Evolutionary conservation across 2,888 invertebrate species (phyloP), one percentile per base, ranked within the genome.

Genomic region (Lasioglossum figueresi): DNA sequence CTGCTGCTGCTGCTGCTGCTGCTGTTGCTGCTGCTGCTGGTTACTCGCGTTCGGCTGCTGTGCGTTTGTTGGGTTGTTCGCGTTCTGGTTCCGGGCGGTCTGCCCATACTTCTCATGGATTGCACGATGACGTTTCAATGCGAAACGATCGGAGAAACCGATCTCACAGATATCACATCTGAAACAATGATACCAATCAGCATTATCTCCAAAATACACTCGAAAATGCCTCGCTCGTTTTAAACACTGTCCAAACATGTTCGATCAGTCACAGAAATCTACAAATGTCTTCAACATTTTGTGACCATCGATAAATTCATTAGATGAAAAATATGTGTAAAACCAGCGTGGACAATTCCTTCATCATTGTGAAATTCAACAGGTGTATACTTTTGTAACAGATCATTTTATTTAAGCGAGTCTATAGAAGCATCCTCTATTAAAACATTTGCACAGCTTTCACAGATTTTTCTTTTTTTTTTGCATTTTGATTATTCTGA

Each of bases 151-250:
- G 43, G 98, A 98, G 94, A 98, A 98, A 78, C 98, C 98, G 70
- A 98, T 98, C 86, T 98, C 98, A 94, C 98, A 98, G 79, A 97
- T 97, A 89, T 98, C 98, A 95, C 98, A 98, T 94, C 98, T 97
- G 92, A 94, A 95, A 79, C 37, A 14, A 59, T 52, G 37, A 45
- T 37, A 37, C 4, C 10, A n/a, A 40, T 70, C 37, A 40, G 40
- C 1, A 40, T n/a, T 37, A n/a, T n/a, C 4, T 70, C 34, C 23
- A n/a, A 56, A 56, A 56, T 56, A n/a, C 12, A 56, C n/a, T 27
- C 4, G 10, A n/a, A n/a, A n/a, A n/a, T 56, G n/a, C 12, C n/a
- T 56, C 23, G n/a, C n/a, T 4, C 56, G n/a, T 12, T 56, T 56
- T 12, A n/a, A n/a, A 56, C n/a, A 56, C n/a, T 56, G n/a, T n/a